Evolutionary conservation across 2,113 vertebrate species (phyloP).

Genomic region (Lepus timidus): DNA sequence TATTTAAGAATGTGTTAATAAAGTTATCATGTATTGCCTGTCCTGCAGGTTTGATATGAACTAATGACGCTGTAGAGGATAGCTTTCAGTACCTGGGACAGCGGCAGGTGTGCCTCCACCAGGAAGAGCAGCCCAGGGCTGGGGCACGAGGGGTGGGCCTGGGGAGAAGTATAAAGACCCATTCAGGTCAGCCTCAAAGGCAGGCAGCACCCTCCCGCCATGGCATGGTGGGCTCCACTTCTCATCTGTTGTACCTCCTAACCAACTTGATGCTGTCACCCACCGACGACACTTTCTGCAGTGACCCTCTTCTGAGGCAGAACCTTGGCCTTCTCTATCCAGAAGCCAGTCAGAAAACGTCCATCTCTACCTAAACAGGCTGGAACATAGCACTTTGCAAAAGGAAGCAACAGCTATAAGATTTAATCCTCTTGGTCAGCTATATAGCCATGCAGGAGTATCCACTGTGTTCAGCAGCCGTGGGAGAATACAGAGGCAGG

Average conservation of each 20-base stretch:
- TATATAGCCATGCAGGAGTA: not conserved
- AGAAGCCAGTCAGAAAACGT: not conserved
- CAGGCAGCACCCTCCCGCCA: not conserved
- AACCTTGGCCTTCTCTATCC: not conserved
- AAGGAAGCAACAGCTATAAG: not conserved
- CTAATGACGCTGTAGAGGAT: constrained; percentile 34
- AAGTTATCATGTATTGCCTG: constrained; percentile 55
- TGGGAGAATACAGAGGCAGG: not conserved
- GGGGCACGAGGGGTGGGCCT: not conserved
- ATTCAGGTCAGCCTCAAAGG: not conserved
- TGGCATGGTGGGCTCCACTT: not conserved
- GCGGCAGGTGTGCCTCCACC: not conserved
- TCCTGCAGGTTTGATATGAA: not conserved
- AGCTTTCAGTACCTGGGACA: not conserved
- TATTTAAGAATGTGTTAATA: constrained; percentile 69
- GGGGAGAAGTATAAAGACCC: not conserved
- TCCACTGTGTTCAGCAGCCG: not conserved
- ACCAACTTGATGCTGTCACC: not conserved
- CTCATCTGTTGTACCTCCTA: not conserved
- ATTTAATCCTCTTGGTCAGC: not conserved
- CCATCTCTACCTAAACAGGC: not conserved
- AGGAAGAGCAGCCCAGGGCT: not conserved
- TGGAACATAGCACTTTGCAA: not conserved
- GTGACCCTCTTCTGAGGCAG: too few relatives aligned
- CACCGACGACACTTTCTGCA: not conserved